phyloP scores from a whole-genome alignment of 2,797 vertebrate species.

The Cetoscarus ocellatus region DNA sequence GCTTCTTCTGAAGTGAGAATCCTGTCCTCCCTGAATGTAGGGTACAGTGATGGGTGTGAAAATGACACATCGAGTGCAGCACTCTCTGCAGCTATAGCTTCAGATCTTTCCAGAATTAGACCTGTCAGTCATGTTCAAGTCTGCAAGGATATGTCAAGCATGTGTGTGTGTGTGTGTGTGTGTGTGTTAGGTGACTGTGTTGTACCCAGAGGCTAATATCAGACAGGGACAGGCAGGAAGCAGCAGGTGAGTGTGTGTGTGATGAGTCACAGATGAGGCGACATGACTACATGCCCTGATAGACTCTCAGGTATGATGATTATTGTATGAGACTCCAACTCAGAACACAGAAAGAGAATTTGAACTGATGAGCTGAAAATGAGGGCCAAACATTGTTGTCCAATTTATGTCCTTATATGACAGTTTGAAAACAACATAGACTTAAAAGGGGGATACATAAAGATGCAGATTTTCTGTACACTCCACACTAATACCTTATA shows the following conservation, averaged over 20 bases:
- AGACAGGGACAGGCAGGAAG: slow-evolving; percentile 21
- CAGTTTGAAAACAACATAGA: no score
- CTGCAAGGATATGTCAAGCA: slow-evolving; percentile 36
- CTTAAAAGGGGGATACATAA: no score
- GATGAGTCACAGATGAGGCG: slow-evolving; percentile 43
- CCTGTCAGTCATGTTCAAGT: slow-evolving; percentile 53
- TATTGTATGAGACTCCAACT: background rate
- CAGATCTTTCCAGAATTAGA: slow-evolving; percentile 61
- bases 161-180: slow-evolving; percentile 5
- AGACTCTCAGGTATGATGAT: slow-evolving; percentile 24
- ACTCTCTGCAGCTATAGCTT: slow-evolving; percentile 28
- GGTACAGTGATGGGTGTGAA: slow-evolving; percentile 56
- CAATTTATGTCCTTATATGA: no score
- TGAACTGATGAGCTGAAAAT: background rate
- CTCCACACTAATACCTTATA: no score
- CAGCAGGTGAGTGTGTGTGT: slow-evolving; percentile 40
- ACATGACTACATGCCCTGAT: slow-evolving; percentile 38
- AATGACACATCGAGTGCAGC: slow-evolving; percentile 50
- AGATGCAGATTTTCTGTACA: no score
- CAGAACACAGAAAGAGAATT: background rate
- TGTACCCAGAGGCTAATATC: slow-evolving; percentile 11
- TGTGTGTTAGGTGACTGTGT: slow-evolving; percentile 28
- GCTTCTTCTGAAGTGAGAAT: slow-evolving; percentile 19
- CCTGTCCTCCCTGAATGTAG: slow-evolving; percentile 20
- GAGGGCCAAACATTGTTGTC: no score